Conservation (phyloP, 1,140 invertebrate genomes). For the Drosophila lini region DNA sequence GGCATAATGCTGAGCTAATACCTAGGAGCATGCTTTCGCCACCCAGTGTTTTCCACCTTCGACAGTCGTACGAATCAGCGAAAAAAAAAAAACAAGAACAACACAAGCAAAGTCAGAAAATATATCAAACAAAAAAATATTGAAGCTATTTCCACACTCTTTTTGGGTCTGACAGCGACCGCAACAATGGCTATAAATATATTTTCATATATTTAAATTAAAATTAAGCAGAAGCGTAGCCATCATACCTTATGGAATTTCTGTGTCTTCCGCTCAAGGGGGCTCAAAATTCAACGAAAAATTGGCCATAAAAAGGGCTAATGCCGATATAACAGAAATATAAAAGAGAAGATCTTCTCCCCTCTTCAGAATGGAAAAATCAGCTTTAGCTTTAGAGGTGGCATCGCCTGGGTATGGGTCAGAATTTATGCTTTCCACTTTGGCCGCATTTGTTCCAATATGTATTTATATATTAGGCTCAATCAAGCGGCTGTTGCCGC, state of each 20-base stretch:
- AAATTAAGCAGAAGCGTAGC: slow-evolving; percentile 42
- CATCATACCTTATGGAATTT: slow-evolving; percentile 64
- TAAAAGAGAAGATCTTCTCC: slow-evolving; percentile 44
- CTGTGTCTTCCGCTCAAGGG: slow-evolving; percentile 17
- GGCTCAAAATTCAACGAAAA: slow-evolving; percentile 60
- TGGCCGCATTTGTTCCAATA: slow-evolving; percentile 73
- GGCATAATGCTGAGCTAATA: slow-evolving; percentile 31
- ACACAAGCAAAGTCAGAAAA: slow-evolving; percentile 27
- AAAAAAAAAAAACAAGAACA: slow-evolving; percentile 18
- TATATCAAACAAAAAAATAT: slow-evolving; percentile 57
- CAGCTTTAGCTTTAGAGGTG: slow-evolving; percentile 15
- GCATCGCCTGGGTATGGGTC: slow-evolving; percentile 12
- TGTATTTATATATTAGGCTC: slow-evolving; percentile 66
- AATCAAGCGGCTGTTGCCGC: slow-evolving; percentile 56
- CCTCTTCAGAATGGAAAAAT: slow-evolving; percentile 15
- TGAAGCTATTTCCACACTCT: slow-evolving; percentile 70
- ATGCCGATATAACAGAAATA: slow-evolving; percentile 42
- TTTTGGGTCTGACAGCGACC: slow-evolving; percentile 63
- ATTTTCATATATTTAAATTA: slow-evolving; percentile 71
- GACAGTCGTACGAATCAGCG: slow-evolving; percentile 65
- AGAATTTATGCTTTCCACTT: slow-evolving; percentile 69
- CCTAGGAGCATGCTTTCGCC: slow-evolving; percentile 29
- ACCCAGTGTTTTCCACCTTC: slow-evolving; percentile 49
- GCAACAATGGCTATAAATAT: slow-evolving; percentile 80
- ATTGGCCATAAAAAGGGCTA: slow-evolving; percentile 82